phyloP scores from a whole-genome alignment of 2,797 vertebrate genomes.

The Enoplosus armatus region DNA sequence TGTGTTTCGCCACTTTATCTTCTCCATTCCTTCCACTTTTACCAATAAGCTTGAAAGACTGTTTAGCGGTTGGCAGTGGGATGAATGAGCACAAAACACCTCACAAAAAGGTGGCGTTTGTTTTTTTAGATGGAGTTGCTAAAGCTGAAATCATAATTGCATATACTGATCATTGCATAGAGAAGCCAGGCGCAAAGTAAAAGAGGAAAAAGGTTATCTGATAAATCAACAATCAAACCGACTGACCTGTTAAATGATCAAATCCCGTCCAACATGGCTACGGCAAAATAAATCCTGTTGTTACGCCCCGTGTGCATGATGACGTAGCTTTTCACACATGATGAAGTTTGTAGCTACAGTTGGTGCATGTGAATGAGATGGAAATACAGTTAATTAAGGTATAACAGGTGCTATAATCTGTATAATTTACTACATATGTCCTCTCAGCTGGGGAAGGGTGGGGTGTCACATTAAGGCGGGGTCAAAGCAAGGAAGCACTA shows the following conservation, averaged over 20 bases:
- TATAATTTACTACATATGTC: slow-evolving; percentile 55
- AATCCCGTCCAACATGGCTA: slow-evolving; percentile 15
- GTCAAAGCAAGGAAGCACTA: slow-evolving; percentile 73
- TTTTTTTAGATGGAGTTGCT: slow-evolving; percentile 34
- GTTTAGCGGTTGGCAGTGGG: slow-evolving; percentile 4
- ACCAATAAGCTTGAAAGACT: background rate
- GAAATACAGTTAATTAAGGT: slow-evolving; percentile 68
- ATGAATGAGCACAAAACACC: slow-evolving; percentile 17
- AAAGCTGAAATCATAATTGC: slow-evolving; percentile 76
- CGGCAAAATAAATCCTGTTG: background rate
- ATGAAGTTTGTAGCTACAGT: slow-evolving; percentile 39
- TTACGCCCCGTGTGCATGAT: background rate
- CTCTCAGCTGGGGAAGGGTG: slow-evolving; percentile 36
- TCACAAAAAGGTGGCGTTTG: background rate
- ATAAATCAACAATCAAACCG: slow-evolving; percentile 13
- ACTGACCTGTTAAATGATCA: slow-evolving; percentile 11
- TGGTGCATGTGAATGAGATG: slow-evolving; percentile 43
- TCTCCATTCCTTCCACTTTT: background rate
- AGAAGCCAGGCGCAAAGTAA: slow-evolving; percentile 81
- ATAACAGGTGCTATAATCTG: slow-evolving; percentile 68
- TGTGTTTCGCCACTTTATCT: background rate
- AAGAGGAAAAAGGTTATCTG: slow-evolving; percentile 13
- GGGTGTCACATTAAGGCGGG: slow-evolving; percentile 65
- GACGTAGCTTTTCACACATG: slow-evolving; percentile 20
- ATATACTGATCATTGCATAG: slow-evolving; percentile 87